A percentile compares a stretch with the other conserved stretches of the same genome.
Evolutionary conservation across 2,797 vertebrate species (phyloP).

Genomic region (Clarias platycephalus): DNA sequence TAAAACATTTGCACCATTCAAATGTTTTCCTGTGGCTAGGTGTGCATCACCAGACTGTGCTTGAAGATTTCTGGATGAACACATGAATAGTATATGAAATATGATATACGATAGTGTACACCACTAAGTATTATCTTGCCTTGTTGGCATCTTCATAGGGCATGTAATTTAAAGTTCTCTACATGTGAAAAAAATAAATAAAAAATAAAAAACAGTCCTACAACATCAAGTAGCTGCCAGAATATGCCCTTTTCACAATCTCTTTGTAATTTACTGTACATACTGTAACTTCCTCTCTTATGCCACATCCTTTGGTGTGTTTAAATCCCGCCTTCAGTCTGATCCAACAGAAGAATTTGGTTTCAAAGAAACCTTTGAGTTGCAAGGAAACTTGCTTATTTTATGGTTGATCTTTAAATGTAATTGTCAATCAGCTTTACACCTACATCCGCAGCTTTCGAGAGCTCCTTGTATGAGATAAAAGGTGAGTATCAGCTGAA

Average conservation of each 20-base stretch:
- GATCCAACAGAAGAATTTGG: not conserved
- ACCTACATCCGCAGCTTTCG: no score
- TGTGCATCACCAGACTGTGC: no score
- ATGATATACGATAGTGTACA: no score
- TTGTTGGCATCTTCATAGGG: not conserved
- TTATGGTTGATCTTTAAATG: not conserved
- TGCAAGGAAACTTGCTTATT: not conserved
- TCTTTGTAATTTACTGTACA: not conserved
- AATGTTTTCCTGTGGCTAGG: no score
- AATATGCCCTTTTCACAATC: not conserved
- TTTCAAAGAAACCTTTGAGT: not conserved
- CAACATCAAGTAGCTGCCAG: not conserved
- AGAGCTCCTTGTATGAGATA: not conserved
- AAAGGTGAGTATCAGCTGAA: not conserved
- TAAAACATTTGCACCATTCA: no score
- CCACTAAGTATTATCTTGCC: not conserved
- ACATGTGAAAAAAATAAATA: no score
- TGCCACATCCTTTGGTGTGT: not conserved
- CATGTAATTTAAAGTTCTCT: not conserved
- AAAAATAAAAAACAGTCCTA: not conserved
- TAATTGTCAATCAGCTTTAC: not conserved
- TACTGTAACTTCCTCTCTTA: not conserved
- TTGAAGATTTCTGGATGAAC: not conserved
- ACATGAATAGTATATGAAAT: not conserved
- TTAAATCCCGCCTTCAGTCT: not conserved